Base-by-base conservation (phyloP, 2,113 vertebrate species). In the Polyodon spathula region DNA sequence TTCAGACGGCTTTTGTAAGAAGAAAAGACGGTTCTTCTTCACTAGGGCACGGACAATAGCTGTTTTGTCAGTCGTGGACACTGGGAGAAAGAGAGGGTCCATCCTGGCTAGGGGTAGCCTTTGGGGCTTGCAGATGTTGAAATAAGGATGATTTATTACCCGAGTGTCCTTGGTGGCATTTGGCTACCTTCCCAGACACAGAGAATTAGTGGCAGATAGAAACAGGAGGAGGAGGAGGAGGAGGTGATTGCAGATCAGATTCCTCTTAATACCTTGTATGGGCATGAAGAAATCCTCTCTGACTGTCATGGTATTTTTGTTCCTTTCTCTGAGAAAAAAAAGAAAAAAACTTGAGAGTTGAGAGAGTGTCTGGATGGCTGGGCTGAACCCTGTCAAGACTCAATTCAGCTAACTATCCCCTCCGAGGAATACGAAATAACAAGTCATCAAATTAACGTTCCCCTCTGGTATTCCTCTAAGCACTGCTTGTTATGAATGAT, bases 101-200 rank as follows among this genome's bases (percentile, higher is more conserved):
- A 78, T 89, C 85, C 80, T 83, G 75, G 81, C 74, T 64, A 89
- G 84, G 91, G 86, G 86, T 74, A 77, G 86, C 81, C 84, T 88
- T 89, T 80, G 78, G 88, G 80, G 73, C 77, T 81, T 85, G 89
- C 92, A 92, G 89, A 92, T 92, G 92, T 87, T 89, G 89, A 87
- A 84, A 86, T 68, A 72, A 85, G 82, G 84, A 90, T 92, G 90
- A 95, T 96, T 94, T 93, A 95, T 91, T 84, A 88, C 88, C 80
- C 75, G 68, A 66, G 87, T 88, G 90, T 94, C 90, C 88, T 89
- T 70, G 43, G 85, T 92, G 93, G 90, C 90, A 88, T 83, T 92
- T 95, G 93, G 92, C 91, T 71, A 83, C 83, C 83, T 84, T 91
- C 92, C 93, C 93, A 94, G 92, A 91, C 72, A 82, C 79, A 73